Evolutionary conservation across 1,140 invertebrate genomes (phyloP), one percentile per base, ranked within the genome.

Genomic region (Drosophila carrolli): DNA sequence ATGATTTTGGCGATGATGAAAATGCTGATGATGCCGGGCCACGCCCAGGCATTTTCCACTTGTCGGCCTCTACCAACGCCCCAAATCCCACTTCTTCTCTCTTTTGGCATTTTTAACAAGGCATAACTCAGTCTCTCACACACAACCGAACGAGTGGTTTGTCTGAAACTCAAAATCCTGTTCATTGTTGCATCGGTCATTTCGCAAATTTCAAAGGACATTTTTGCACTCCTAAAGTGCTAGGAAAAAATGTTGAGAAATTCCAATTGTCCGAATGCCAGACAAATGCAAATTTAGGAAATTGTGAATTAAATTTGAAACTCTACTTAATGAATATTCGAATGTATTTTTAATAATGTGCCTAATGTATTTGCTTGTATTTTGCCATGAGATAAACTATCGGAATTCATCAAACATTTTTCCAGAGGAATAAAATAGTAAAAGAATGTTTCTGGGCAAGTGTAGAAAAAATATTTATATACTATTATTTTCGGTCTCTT

Each of bases 91-190:
- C 60, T 48, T 71, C 62, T 48, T 57, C 55, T 66, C 65, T 62
- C 75, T 78, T 83, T 83, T 62, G 76, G 84, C 60, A 83, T 83
- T 88, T 88, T 89, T 79, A 88, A 86, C 83, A 79, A 82, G 84
- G 67, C 84, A 71, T 75, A 74, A 75, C 81, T 57, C 73, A 72
- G 37, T 19, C 47, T 61, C 58, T 70, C 51, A 66, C 38, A 58
- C 37, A 59, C 65, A 46, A 47, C 3, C 27, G 44, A 43, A 38
- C 46, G 59, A 71, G 50, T 57, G 65, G 67, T 35, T 48, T 37
- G 4, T 38, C 37, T 35, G 66, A 57, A 50, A 71, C 65, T 71
- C 66, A 14, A 71, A 71, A 71, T 71, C 58, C 53, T 27, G 44
- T 23, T 71, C 51, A 71, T 70, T 71, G 66, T 71, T 71, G 68